phyloP scores from a whole-genome alignment of 2,797 vertebrate genomes.

The Carduelis carduelis region DNA sequence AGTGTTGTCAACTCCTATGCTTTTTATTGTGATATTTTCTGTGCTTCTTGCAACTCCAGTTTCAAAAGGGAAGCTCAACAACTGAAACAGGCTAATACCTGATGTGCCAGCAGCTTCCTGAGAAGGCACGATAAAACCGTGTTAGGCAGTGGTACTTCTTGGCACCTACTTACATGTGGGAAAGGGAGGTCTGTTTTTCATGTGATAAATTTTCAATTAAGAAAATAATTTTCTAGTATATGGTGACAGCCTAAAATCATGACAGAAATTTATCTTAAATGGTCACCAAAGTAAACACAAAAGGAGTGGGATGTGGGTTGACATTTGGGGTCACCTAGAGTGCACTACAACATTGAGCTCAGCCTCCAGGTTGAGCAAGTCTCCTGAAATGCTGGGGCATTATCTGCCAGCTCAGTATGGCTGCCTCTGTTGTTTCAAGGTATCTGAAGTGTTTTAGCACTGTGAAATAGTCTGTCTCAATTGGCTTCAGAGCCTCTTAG shows the following conservation, averaged over 20 bases:
- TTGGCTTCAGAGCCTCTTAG: background rate
- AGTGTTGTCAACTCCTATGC: background rate
- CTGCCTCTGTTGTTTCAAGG: background rate
- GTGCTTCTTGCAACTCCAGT: background rate
- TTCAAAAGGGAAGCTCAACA: background rate
- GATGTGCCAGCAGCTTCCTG: background rate
- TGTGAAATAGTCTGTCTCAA: background rate
- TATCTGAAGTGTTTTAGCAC: background rate
- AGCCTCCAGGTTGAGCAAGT: background rate
- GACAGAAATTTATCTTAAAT: background rate
- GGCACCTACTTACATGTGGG: background rate
- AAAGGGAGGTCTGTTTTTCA: background rate
- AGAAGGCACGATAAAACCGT: background rate
- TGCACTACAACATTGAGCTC: background rate
- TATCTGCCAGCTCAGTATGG: background rate
- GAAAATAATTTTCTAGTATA: background rate
- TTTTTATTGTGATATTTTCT: background rate
- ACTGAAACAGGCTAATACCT: background rate
- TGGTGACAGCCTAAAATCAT: background rate
- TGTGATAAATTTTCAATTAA: background rate
- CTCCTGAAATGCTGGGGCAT: background rate
- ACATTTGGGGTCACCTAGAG: background rate
- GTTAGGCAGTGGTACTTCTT: background rate
- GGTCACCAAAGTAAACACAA: background rate
- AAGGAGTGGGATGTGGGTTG: accelerated